These are phyloP conservation scores for Cephalopterus ornatus DNA, from an alignment of 2,113 vertebrate genomes.

Conservation along the genomic window DNA sequence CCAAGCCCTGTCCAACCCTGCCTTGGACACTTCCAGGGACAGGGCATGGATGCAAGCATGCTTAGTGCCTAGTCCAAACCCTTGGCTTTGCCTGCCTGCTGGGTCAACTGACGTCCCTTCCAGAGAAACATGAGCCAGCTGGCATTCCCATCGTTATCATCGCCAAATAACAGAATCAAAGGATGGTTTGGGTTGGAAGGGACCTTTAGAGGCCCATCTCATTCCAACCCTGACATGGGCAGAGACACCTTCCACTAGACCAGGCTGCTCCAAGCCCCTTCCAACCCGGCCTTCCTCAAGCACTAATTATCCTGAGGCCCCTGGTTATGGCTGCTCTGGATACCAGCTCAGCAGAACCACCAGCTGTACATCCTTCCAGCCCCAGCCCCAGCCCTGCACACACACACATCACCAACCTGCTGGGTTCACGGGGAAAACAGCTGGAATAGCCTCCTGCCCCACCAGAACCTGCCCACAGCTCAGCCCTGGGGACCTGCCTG, in stretches of 20 bases:
- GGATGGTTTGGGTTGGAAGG: neutral
- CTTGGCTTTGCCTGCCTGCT: neutral
- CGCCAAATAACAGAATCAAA: neutral
- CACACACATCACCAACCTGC: neutral
- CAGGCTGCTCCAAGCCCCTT: neutral
- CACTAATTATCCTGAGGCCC: neutral
- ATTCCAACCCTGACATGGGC: neutral
- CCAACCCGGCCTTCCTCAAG: neutral
- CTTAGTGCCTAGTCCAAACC: rapidly evolving
- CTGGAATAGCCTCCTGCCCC: neutral
- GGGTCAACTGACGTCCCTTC: rapidly evolving
- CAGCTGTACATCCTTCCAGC: rapidly evolving
- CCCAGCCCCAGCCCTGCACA: neutral
- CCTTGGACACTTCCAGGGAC: too few species aligned
- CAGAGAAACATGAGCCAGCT: neutral
- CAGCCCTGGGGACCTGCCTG: neutral
- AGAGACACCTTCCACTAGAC: neutral
- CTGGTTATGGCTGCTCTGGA: rapidly evolving
- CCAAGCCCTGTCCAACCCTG: neutral
- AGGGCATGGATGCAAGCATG: rapidly evolving
- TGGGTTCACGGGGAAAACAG: neutral
- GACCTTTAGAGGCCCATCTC: neutral
- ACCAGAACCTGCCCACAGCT: neutral
- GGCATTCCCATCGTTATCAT: neutral
- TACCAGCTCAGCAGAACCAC: rapidly evolving